phyloP scores from a whole-genome alignment of 2,113 vertebrate species.

The Xenopus borealis region DNA sequence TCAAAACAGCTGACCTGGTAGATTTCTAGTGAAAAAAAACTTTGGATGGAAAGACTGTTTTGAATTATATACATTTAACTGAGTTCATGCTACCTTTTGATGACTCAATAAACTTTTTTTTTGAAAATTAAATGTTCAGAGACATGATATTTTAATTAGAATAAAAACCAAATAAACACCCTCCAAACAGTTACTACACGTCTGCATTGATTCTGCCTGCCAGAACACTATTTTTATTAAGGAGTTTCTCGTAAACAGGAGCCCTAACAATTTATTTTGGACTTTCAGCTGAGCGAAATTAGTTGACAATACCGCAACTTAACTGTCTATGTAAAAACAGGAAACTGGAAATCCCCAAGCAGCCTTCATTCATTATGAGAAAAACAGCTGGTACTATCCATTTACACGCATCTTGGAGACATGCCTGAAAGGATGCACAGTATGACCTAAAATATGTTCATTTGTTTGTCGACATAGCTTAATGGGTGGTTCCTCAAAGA shows the following conservation, averaged over 20 bases:
- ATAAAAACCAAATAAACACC: background rate
- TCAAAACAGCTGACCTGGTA: too few relatives aligned
- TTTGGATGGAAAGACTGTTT: too few relatives aligned
- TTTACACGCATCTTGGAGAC: constrained; percentile 61
- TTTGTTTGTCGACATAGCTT: constrained; percentile 62
- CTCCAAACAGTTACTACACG: background rate
- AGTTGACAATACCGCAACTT: constrained; percentile 67
- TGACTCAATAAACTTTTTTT: too few relatives aligned
- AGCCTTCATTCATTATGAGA: constrained; percentile 73
- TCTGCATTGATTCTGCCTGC: constrained; percentile 60
- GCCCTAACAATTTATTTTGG: constrained; percentile 70
- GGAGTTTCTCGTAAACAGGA: constrained; percentile 54
- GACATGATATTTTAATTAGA: background rate
- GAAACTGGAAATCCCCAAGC: constrained; percentile 77
- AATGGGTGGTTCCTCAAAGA: constrained; percentile 61
- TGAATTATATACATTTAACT: too few relatives aligned
- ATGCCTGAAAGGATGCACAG: constrained; percentile 68
- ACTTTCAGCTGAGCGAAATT: constrained; percentile 70
- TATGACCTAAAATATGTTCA: constrained; percentile 54
- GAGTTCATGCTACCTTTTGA: too few relatives aligned
- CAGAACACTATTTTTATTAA: constrained; percentile 64
- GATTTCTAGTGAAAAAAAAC: too few relatives aligned
- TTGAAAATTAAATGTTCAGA: background rate
- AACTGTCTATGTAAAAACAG: constrained; percentile 75
- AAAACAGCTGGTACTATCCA: constrained; percentile 72